Conservation (phyloP, 2,797 vertebrate species). For the Melanotaenia parkinsoni region DNA sequence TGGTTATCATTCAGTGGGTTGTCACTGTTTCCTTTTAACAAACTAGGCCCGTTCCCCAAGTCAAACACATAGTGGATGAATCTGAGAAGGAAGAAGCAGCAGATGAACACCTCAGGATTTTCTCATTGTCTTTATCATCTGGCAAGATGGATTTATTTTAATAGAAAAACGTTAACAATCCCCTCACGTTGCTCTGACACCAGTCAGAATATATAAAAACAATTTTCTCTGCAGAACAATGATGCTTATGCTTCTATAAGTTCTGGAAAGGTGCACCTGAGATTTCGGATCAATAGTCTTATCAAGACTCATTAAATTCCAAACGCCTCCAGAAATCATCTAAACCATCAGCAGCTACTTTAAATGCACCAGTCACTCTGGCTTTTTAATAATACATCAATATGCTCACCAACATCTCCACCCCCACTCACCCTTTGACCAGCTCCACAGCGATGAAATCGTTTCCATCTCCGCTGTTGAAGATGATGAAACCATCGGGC, state of each 20-base stretch:
- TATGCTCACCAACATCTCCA: accelerated
- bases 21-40: slow-evolving; percentile 96
- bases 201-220: background rate
- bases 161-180: slow-evolving; percentile 26
- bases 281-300: slow-evolving; percentile 17
- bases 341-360: slow-evolving; percentile 1
- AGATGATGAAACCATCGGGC: slow-evolving; percentile 94
- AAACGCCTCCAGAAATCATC: slow-evolving; percentile 7
- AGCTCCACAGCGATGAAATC: slow-evolving; percentile 97
- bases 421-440: slow-evolving; percentile 91
- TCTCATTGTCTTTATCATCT: slow-evolving; percentile 10
- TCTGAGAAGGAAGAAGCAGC: slow-evolving; percentile 69
- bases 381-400: slow-evolving; percentile 15
- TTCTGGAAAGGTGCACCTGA: background rate
- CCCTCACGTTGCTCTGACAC: slow-evolving; percentile 2
- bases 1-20: slow-evolving; percentile 94
- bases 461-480: slow-evolving; percentile 96
- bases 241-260: background rate
- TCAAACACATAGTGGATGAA: slow-evolving; percentile 99
- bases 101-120: slow-evolving; percentile 4
- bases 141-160: slow-evolving; percentile 10
- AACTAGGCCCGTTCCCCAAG: slow-evolving; percentile 95
- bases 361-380: background rate
- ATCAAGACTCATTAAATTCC: slow-evolving; percentile 3
- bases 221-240: background rate